Evolutionary conservation across 2,888 invertebrate species (phyloP), one percentile per base, ranked within the genome.

Genomic region (Cistogaster globosa): DNA sequence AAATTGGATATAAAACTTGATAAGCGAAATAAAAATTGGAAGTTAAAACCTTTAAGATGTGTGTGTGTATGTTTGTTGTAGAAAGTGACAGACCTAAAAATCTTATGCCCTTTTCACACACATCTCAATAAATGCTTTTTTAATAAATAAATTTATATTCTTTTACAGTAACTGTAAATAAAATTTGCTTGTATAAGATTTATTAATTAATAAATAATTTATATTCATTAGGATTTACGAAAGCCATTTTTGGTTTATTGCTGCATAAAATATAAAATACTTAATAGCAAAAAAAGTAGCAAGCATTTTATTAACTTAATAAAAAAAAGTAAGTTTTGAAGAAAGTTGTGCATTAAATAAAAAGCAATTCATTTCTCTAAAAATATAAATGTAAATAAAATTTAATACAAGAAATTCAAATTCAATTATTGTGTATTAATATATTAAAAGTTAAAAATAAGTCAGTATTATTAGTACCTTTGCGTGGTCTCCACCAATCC

Each of bases 401-500:
- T 62, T 22, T 32, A 60, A 55, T 22, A n/a, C 16, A 45, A n/a
- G 11, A 68, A 67, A 75, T 86, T 62, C 83, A 78, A 65, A 82
- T 57, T 85, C 85, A 69, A 53, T 38, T 55, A 53, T 86, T 88
- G 85, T 87, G 88, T 89, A 88, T 83, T 87, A 87, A 86, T 88
- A 89, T 86, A 77, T 42, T 42, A 2, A 84, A 65, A 88, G 67
- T 69, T 81, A 60, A 62, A 63, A 38, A 67, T 36, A 58, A 58
- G 9, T 42, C 57, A 65, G 20, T 53, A 78, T 84, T 86, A 88
- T 78, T 94, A 94, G 95, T 96, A 97, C 97, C 97, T 98, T 97
- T 97, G 93, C 97, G 96, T 93, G 97, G 97, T 95, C 97, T 96
- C 97, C 97, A 97, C 97, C 97, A 97, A 95, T 97, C 97, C 96